Percentiles rank a stretch among this genome's conserved stretches.
Conservation (phyloP, 1,140 invertebrate genomes). For the Drosophila orena region DNA sequence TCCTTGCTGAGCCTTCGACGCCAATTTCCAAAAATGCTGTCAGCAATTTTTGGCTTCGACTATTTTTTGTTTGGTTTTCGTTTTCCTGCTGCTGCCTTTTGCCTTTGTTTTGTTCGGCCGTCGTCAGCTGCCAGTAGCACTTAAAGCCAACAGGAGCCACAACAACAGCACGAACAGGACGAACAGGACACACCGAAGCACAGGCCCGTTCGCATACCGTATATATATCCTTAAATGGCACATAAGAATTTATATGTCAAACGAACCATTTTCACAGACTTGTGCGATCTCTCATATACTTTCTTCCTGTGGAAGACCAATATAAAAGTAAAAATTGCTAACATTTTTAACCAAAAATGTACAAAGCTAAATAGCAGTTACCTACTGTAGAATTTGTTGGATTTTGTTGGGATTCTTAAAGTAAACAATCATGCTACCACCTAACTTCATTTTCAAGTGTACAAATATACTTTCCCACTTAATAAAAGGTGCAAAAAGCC, state of each 20-base stretch:
- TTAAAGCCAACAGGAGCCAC: slow-evolving; percentile 58
- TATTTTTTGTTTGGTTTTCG: slow-evolving; percentile 25
- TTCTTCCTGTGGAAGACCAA: too few relatives aligned
- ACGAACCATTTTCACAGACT: background rate
- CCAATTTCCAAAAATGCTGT: slow-evolving; percentile 76
- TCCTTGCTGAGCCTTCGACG: slow-evolving; percentile 38
- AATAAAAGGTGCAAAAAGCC: slow-evolving; percentile 6
- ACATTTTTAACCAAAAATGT: too few relatives aligned
- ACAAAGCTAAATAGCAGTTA: too few relatives aligned
- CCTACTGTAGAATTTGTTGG: too few relatives aligned
- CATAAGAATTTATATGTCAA: background rate
- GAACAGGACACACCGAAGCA: slow-evolving; percentile 10
- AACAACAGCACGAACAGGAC: slow-evolving; percentile 31
- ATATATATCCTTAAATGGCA: background rate
- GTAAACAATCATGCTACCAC: too few relatives aligned
- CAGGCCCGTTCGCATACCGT: slow-evolving; percentile 7
- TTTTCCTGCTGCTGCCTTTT: slow-evolving; percentile 6
- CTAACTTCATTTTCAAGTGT: background rate
- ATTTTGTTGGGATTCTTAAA: too few relatives aligned
- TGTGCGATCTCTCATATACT: too few relatives aligned
- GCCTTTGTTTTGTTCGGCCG: slow-evolving; percentile 37
- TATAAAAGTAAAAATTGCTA: too few relatives aligned
- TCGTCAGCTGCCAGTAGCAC: slow-evolving; percentile 71
- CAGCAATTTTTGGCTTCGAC: slow-evolving; percentile 72
- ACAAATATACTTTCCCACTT: background rate